phyloP scores from a whole-genome alignment of 1,140 invertebrate genomes.

The Papilio polytes region DNA sequence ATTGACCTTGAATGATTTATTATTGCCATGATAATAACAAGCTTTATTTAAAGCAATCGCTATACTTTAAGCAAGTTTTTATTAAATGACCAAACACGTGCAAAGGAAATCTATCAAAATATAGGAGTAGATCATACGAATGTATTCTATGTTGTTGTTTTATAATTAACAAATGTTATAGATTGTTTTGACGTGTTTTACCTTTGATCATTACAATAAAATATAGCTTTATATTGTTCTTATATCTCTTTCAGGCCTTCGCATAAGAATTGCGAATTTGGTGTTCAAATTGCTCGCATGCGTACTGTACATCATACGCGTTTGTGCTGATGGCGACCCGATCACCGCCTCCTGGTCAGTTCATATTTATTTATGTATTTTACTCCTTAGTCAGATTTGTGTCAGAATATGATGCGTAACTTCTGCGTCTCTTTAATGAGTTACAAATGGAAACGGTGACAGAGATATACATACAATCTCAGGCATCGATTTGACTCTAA shows the following conservation, averaged over 20 bases:
- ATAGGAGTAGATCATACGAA: not conserved
- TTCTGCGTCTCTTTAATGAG: too few relatives aligned
- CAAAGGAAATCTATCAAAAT: not conserved
- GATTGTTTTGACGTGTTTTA: too few relatives aligned
- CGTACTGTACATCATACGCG: constrained; percentile 97
- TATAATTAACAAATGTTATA: too few relatives aligned
- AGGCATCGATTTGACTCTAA: too few relatives aligned
- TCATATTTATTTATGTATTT: not conserved
- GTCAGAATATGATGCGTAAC: too few relatives aligned
- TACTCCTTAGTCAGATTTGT: not conserved
- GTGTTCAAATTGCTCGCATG: constrained; percentile 98
- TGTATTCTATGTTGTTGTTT: too few relatives aligned
- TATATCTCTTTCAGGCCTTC: constrained; percentile 90
- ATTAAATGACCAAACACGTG: not conserved
- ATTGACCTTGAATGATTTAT: constrained; percentile 24
- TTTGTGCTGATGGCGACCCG: constrained; percentile 94
- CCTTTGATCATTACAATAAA: not conserved
- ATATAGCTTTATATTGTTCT: not conserved
- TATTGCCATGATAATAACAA: constrained; percentile 3
- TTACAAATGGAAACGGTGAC: too few relatives aligned
- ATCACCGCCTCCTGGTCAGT: constrained; percentile 94
- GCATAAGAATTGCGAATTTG: constrained; percentile 98
- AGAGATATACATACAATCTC: too few relatives aligned
- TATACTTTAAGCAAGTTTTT: not conserved
- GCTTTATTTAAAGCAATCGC: constrained; percentile 3